Percentiles rank a stretch among this genome's conserved stretches.
Conservation (phyloP, 2,888 invertebrate species). For the Ectemnius continuus region DNA sequence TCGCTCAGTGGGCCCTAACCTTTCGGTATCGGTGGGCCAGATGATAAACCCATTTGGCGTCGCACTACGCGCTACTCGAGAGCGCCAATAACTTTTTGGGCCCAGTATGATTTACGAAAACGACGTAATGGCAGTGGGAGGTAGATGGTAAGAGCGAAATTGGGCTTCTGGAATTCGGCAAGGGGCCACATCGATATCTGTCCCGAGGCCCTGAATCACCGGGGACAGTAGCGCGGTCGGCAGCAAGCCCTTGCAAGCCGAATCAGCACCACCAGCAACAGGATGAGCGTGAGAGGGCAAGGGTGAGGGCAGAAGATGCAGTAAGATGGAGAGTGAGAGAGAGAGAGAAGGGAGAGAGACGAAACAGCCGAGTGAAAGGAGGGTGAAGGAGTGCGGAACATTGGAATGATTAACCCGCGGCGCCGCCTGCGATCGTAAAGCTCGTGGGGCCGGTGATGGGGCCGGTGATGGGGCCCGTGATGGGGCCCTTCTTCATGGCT, state of each 20-base stretch:
- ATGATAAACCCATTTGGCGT: constrained; percentile 9
- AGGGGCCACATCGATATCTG: constrained; percentile 45
- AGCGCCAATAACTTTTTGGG: constrained; percentile 31
- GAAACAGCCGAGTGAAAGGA: constrained; percentile 22
- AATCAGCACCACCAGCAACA: constrained; percentile 27
- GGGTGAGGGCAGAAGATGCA: too few relatives aligned
- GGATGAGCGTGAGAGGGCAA: too few relatives aligned
- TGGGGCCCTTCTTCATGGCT: constrained; percentile 46
- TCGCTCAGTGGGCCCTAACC: too few relatives aligned
- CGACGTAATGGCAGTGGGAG: constrained; percentile 45
- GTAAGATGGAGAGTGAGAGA: constrained; percentile 11
- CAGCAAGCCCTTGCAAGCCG: constrained; percentile 4
- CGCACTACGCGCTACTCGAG: neutral
- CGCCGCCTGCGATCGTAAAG: constrained; percentile 71
- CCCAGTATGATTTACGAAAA: constrained; percentile 52
- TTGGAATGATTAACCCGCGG: constrained; percentile 70
- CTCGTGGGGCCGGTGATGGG: constrained; percentile 46
- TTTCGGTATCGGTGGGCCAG: neutral
- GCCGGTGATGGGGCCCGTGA: constrained; percentile 46
- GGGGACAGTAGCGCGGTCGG: constrained; percentile 48
- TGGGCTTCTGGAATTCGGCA: constrained; percentile 52
- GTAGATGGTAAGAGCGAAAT: constrained; percentile 29
- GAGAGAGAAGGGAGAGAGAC: constrained; percentile 22
- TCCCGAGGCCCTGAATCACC: constrained; percentile 42
- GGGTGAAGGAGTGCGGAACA: constrained; percentile 42